Conservation (phyloP, 2,113 vertebrate species). For the Ammodytes dubius region DNA sequence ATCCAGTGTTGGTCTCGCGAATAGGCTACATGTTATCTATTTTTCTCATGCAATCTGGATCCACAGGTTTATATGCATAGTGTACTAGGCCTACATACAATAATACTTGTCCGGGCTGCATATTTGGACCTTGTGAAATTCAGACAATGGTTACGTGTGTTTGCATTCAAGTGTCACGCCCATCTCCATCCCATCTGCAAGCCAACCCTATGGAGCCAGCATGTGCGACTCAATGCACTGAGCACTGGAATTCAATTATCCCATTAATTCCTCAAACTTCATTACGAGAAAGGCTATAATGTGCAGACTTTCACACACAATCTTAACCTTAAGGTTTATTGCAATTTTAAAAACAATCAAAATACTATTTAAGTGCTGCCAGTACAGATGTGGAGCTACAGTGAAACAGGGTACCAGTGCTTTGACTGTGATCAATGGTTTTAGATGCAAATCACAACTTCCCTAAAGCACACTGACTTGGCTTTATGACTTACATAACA, state of each 20-base stretch:
- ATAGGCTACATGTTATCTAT: not conserved
- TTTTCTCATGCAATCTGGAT: not conserved
- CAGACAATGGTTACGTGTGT: slow-evolving; percentile 22
- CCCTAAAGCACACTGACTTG: not conserved
- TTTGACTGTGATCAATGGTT: not conserved
- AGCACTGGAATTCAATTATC: not conserved
- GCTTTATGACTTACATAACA: not conserved
- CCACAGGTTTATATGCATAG: not conserved
- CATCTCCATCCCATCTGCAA: slow-evolving; percentile 52
- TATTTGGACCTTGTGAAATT: not conserved
- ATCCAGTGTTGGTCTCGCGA: too few species aligned
- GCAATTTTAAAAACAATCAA: not conserved
- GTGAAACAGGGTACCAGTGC: not conserved
- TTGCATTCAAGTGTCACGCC: slow-evolving; percentile 52
- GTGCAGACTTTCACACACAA: not conserved
- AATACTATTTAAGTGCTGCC: not conserved
- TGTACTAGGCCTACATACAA: not conserved
- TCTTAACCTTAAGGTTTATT: not conserved
- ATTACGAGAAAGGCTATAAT: not conserved
- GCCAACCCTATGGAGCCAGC: slow-evolving; percentile 20
- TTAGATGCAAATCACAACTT: not conserved
- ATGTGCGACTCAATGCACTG: slow-evolving; percentile 5
- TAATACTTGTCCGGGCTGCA: not conserved
- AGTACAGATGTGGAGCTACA: not conserved
- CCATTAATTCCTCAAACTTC: not conserved